A percentile compares a stretch with the other conserved stretches of the same genome.
Evolutionary conservation across 2,888 invertebrate genomes (phyloP).

Genomic region (Lingula anatina): DNA sequence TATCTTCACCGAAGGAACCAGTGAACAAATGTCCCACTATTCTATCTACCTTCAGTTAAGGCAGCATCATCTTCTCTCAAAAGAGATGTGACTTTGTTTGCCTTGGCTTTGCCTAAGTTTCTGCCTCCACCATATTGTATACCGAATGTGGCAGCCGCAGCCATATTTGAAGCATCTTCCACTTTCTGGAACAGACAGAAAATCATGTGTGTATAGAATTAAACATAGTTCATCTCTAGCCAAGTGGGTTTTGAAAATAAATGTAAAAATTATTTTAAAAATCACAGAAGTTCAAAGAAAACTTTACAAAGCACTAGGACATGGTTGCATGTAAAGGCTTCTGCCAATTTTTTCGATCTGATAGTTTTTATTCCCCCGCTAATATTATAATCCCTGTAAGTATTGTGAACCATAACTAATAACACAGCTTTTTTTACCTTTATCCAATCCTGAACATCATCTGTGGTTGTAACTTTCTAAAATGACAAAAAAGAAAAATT

Average conservation of each 20-base stretch:
- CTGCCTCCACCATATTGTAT: constrained; percentile 14
- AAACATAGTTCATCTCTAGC: no score
- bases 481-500: constrained; percentile 11
- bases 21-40: neutral
- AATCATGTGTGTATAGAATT: no score
- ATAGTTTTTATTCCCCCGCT: no score
- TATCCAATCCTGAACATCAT: constrained; percentile 43
- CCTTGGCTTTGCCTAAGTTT: constrained; percentile 18
- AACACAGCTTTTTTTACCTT: constrained; percentile 25
- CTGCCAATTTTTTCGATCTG: no score
- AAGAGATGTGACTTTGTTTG: constrained; percentile 19
- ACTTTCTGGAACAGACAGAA: constrained; percentile 28
- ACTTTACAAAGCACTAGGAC: no score
- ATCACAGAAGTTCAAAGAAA: no score
- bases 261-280: no score
- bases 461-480: constrained; percentile 33
- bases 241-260: no score
- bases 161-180: constrained; percentile 38
- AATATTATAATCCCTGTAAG: no score
- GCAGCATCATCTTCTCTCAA: constrained; percentile 30
- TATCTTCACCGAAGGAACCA: neutral
- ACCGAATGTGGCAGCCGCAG: constrained; percentile 38
- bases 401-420: no score
- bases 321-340: no score
- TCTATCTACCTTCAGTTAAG: constrained; percentile 28